Base-by-base conservation (phyloP, 2,888 invertebrate species). In the Zaprionus lineosus region DNA sequence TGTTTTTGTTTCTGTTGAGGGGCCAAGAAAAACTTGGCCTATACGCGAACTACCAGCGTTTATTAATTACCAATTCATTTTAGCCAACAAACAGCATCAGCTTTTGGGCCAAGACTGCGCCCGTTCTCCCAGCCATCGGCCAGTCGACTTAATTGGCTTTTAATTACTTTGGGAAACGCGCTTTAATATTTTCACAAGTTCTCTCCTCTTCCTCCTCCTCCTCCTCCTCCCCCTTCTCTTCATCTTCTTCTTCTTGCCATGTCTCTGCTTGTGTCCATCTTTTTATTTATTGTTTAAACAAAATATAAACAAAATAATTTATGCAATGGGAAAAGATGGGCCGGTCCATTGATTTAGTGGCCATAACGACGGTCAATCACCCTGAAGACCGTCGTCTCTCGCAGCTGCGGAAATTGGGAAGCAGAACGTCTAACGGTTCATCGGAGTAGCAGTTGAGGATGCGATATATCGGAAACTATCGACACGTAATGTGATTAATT, bases 1-100 rank as follows among this genome's bases (percentile, higher is more conserved):
- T 33, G 29, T 18, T 37, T 28, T 50, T 12, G 21, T 26, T 37
- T 39, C 19, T 29, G 18, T 31, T 41, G 37, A 5, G 3, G 37
- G 33, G 2, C 15, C 15, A 7, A 34, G 24, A 8, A 6, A 2
- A 4, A 39, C 29, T 48, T 40, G 50, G 12, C 36, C 28, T 51
- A 39, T 73, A 53, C 44, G 57, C 29, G 12, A 43, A 39, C 64
- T 52, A 69, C 68, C 68, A 36, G 53, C 55, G 76, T 77, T n/a
- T 79, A 82, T 82, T 86, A 82, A 84, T 86, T 84, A 86, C 63
- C 65, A 58, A 86, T 71, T 77, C 66, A 68, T 74, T 74, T 63
- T 65, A 62, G 44, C 56, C 74, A 74, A 68, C 73, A 69, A 74
- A 81, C 62, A 59, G 29, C 24, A 62, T 61, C 52, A 57, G 41